Conservation (phyloP, 2,797 vertebrate species). For the Mormyrops boulengeri region DNA sequence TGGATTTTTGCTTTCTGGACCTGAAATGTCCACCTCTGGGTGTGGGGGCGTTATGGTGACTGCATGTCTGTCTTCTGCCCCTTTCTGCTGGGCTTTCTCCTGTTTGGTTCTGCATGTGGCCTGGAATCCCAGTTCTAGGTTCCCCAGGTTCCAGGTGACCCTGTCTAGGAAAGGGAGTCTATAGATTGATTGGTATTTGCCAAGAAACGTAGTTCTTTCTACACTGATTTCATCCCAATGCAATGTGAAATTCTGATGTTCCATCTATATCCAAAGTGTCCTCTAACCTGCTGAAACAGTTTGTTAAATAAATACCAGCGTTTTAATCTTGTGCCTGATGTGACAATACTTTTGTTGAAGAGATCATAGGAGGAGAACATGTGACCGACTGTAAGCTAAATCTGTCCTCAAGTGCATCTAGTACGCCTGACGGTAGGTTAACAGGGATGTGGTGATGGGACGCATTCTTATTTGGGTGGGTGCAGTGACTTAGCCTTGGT, state of each 20-base stretch:
- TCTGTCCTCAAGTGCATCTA: not conserved
- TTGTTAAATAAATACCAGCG: not conserved
- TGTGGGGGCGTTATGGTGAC: not conserved
- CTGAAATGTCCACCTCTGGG: not conserved
- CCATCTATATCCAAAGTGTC: not conserved
- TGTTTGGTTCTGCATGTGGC: not conserved
- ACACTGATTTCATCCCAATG: not conserved
- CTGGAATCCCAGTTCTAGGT: not conserved
- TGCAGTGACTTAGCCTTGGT: not conserved
- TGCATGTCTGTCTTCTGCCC: not conserved
- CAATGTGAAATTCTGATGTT: not conserved
- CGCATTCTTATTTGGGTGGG: not conserved
- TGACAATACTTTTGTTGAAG: not conserved
- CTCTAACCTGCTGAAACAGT: not conserved
- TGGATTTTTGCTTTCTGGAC: not conserved
- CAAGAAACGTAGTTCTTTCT: not conserved
- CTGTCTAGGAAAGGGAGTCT: not conserved
- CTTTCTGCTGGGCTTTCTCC: not conserved
- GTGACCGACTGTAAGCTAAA: not conserved
- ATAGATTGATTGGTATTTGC: not conserved
- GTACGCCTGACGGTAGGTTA: not conserved
- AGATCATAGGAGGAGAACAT: not conserved
- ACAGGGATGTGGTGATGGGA: not conserved
- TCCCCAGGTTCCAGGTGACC: not conserved
- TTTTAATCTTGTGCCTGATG: not conserved